Evolutionary conservation across 2,113 vertebrate genomes (phyloP).

Genomic region (Pan troglodytes): NHGRI_mPanTro3-v2.1_pri NC_072420.2:31538501-31539000

Average conservation of each 20-base stretch:
- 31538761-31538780: neutral
- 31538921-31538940: neutral
- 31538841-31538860: neutral
- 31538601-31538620: neutral
- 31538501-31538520: neutral
- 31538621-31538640: neutral
- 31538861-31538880: neutral
- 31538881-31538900: neutral
- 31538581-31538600: neutral
- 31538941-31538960: slow-evolving; percentile 34
- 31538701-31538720: neutral
- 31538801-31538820: slow-evolving; percentile 58
- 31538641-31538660: neutral
- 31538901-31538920: neutral
- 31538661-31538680: neutral
- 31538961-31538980: neutral
- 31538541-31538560: neutral
- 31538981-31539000: slow-evolving; percentile 31
- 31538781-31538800: neutral
- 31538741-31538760: neutral
- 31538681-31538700: neutral
- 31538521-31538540: too few relatives aligned
- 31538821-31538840: slow-evolving; percentile 20
- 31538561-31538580: neutral
- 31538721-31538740: neutral